Percentiles rank a stretch among this genome's conserved stretches.
Evolutionary conservation across 92 coral and sea anemone genomes (phyloP).

Genomic region (Palythoa grandis): DNA sequence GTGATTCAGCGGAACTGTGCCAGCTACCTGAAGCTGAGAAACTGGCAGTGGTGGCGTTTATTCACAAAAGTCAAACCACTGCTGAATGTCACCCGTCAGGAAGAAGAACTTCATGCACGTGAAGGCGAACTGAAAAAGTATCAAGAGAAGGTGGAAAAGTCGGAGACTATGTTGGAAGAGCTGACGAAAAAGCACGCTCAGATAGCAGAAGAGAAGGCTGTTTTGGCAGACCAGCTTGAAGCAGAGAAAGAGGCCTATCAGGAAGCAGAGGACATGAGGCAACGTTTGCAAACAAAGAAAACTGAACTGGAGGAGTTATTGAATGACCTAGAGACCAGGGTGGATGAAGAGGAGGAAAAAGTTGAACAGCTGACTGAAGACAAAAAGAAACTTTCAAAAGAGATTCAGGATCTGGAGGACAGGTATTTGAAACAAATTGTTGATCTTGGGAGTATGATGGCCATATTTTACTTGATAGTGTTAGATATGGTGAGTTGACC

Average conservation of each 20-base stretch:
- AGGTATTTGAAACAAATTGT: conserved; percentile 51
- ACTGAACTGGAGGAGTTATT: conserved; percentile 86
- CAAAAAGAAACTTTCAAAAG: conserved; percentile 91
- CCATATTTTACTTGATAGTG: not conserved
- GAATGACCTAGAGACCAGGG: conserved; percentile 89
- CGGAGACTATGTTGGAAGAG: conserved; percentile 70
- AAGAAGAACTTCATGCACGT: conserved; percentile 87
- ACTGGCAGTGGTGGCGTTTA: conserved; percentile 99
- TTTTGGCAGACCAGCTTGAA: conserved; percentile 89
- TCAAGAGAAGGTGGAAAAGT: conserved; percentile 87
- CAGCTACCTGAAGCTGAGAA: conserved; percentile 96
- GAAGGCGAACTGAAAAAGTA: conserved; percentile 78
- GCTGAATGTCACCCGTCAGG: conserved; percentile 94
- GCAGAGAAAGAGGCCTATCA: conserved; percentile 85
- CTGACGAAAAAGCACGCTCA: conserved; percentile 87
- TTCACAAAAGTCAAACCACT: conserved; percentile 98
- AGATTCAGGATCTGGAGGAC: conserved; percentile 95
- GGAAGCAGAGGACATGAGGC: conserved; percentile 99
- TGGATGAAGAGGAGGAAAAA: conserved; percentile 97
- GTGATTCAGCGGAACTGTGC: conserved; percentile 97
- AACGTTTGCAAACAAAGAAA: conserved; percentile 84
- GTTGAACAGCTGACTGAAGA: conserved; percentile 79
- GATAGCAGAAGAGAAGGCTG: conserved; percentile 84
- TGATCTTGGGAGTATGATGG: not conserved
- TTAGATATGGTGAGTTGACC: not conserved